These are phyloP conservation scores for Ophioninae sp. DNA, from an alignment of 2,888 invertebrate species.

Conservation along the genomic window DNA sequence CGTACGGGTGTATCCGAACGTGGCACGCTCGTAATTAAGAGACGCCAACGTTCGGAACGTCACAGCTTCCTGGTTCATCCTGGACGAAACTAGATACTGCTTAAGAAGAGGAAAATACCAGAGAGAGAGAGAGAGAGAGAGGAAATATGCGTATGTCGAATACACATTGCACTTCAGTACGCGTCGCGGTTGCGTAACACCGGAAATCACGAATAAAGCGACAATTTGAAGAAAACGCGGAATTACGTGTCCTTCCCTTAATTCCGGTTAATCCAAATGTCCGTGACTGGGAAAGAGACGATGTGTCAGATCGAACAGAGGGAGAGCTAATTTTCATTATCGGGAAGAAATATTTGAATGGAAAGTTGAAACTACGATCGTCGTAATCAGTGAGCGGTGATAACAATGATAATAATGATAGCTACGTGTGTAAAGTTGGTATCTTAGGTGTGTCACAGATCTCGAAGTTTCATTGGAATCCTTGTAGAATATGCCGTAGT, in stretches of 20 bases:
- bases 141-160: not conserved
- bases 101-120: slow-evolving; percentile 14
- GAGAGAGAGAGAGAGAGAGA: slow-evolving; percentile 12
- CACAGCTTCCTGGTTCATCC: slow-evolving; percentile 57
- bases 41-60: slow-evolving; percentile 48
- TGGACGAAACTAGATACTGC: slow-evolving; percentile 22
- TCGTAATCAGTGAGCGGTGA: no score
- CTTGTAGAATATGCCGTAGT: no score
- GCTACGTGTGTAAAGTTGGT: no score
- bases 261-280: slow-evolving; percentile 48
- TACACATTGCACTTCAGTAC: not conserved
- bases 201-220: slow-evolving; percentile 56
- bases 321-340: no score
- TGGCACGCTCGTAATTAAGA: slow-evolving; percentile 51
- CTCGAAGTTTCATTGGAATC: no score
- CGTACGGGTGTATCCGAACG: slow-evolving; percentile 9
- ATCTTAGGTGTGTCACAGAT: no score
- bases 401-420: no score
- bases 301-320: no score
- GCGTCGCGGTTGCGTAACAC: slow-evolving; percentile 10
- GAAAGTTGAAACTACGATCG: no score
- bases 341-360: no score
- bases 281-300: slow-evolving; percentile 27
- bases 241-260: slow-evolving; percentile 36
- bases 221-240: slow-evolving; percentile 56